Percentiles rank a stretch among this genome's conserved stretches.
Conservation (phyloP, 2,888 invertebrate species). For the Siphonodentalium dalli region DNA sequence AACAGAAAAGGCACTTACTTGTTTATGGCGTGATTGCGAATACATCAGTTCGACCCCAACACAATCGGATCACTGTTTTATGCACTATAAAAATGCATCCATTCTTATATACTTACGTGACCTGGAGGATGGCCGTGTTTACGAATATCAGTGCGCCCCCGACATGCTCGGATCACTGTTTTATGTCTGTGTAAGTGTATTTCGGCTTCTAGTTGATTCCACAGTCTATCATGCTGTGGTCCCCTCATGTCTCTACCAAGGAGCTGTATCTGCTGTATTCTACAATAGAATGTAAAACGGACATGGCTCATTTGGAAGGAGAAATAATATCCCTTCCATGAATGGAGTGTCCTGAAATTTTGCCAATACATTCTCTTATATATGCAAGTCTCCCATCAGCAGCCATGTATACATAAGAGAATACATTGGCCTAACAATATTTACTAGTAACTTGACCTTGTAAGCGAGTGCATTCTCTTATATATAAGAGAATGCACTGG, state of each 20-base stretch:
- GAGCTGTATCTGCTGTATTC: conserved; percentile 86
- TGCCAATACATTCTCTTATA: no score
- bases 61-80: neutral
- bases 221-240: conserved; percentile 79
- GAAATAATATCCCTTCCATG: neutral
- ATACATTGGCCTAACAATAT: no score
- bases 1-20: no score
- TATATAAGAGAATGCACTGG: no score
- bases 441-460: no score
- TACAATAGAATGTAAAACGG: conserved; percentile 35
- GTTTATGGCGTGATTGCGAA: no score
- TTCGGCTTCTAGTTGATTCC: conserved; percentile 85
- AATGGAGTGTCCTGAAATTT: no score
- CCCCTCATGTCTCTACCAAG: conserved; percentile 82
- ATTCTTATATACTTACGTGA: conserved; percentile 45
- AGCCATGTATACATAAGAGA: no score
- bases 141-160: conserved; percentile 61
- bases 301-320: neutral
- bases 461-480: no score
- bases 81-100: neutral
- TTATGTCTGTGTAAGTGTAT: conserved; percentile 86
- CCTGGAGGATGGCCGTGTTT: conserved; percentile 60
- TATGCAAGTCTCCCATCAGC: no score
- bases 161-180: conserved; percentile 73
- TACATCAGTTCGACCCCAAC: no score